phyloP scores from a whole-genome alignment of 2,888 invertebrate genomes.

The Tricholauxania praeusta region DNA sequence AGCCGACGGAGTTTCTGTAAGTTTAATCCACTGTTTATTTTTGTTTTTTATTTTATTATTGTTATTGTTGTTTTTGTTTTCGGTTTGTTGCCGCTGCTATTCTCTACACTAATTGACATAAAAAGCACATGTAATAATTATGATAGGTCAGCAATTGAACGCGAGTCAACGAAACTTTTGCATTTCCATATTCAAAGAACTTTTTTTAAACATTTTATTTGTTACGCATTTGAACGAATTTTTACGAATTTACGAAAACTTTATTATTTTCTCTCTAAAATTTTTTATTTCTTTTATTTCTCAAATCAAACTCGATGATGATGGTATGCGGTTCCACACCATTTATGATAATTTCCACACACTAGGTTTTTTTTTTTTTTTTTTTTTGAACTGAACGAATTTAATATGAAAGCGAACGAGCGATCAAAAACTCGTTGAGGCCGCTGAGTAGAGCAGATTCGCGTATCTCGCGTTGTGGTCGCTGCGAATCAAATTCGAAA shows the following conservation, averaged over 20 bases:
- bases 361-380: constrained; percentile 21
- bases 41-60: constrained; percentile 6
- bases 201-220: neutral
- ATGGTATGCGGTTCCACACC: constrained; percentile 38
- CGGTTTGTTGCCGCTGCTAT: constrained; percentile 13
- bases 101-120: constrained; percentile 16
- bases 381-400: constrained; percentile 28
- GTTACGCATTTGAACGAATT: neutral
- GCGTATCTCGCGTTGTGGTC: neutral
- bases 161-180: neutral
- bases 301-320: neutral
- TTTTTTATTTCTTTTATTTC: constrained; percentile 17
- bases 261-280: neutral
- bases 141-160: neutral
- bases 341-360: constrained; percentile 42
- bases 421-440: constrained; percentile 35
- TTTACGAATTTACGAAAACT: neutral
- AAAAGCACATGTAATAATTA: constrained; percentile 20
- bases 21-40: constrained; percentile 22
- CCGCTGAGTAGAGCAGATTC: constrained; percentile 4
- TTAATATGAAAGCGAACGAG: constrained; percentile 26
- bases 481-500: constrained; percentile 39
- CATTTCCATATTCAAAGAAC: neutral
- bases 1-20: constrained; percentile 5
- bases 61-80: constrained; percentile 13